These are phyloP conservation scores for Bombus confusus DNA, from an alignment of 1,140 invertebrate genomes.

Conservation along the genomic window DNA sequence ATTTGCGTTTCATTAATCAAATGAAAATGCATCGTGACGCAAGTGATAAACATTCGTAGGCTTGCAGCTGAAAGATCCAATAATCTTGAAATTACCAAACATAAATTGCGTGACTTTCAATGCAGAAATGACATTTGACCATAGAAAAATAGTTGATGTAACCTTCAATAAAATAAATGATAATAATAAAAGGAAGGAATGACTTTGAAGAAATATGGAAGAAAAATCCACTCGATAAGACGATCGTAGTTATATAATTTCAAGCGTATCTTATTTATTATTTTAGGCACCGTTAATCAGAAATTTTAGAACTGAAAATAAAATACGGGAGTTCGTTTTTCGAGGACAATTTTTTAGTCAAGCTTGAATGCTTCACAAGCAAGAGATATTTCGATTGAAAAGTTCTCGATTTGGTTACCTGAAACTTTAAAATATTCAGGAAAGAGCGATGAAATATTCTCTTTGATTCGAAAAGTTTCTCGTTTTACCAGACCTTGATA, in stretches of 20 bases:
- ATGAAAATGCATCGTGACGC: neutral
- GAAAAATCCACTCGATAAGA: slow-evolving; percentile 14
- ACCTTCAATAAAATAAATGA: neutral
- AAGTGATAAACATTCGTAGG: neutral
- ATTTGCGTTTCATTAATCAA: neutral
- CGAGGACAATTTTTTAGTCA: neutral
- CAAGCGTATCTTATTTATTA: no score
- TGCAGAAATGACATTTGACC: no score
- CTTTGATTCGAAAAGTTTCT: neutral
- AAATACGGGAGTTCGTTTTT: neutral
- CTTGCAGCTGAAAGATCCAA: no score
- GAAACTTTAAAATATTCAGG: neutral
- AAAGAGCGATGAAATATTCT: neutral
- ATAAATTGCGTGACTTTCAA: neutral
- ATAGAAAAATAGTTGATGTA: no score
- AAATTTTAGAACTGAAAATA: neutral
- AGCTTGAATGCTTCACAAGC: neutral
- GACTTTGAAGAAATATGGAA: neutral
- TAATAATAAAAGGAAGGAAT: neutral
- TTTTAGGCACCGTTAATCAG: neutral
- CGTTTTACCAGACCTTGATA: neutral
- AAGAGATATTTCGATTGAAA: neutral
- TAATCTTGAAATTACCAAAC: neutral
- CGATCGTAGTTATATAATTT: slow-evolving; percentile 3
- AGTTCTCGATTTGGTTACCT: neutral